Percentiles rank a stretch among this genome's conserved stretches.
Evolutionary conservation across 2,113 vertebrate species (phyloP).

Genomic region (Chrysochloris asiatica): DNA sequence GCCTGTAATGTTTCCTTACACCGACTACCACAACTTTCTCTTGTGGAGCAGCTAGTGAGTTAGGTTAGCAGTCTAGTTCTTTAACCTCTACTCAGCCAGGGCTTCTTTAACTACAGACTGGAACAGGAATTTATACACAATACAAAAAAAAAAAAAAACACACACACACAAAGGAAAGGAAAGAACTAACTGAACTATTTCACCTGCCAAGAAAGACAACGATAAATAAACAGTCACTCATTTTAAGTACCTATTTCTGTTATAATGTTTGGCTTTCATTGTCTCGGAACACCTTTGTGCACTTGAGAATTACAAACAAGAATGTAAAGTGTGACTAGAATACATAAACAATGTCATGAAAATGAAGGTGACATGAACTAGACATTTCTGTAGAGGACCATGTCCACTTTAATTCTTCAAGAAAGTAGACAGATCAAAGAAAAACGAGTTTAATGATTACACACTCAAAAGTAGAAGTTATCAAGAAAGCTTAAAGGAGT

Average conservation of each 20-base stretch:
- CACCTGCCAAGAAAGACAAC: neutral
- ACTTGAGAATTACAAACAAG: slow-evolving; percentile 16
- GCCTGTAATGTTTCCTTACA: neutral
- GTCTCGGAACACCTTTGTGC: neutral
- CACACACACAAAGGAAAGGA: too few relatives aligned
- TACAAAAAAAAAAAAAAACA: neutral
- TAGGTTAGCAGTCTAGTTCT: neutral
- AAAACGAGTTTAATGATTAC: slow-evolving; percentile 21
- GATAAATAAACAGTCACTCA: slow-evolving; percentile 14
- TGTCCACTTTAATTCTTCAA: neutral
- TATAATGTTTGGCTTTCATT: neutral
- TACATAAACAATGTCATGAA: neutral
- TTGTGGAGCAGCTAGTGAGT: neutral
- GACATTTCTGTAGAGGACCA: neutral
- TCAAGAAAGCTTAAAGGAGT: slow-evolving; percentile 29
- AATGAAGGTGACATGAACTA: neutral
- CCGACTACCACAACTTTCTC: neutral
- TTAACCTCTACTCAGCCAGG: neutral
- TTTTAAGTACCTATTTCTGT: neutral
- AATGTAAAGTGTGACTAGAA: neutral
- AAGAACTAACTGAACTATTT: neutral
- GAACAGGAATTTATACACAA: slow-evolving; percentile 1
- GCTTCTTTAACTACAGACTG: neutral
- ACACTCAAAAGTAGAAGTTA: neutral
- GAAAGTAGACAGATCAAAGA: slow-evolving; percentile 14